phyloP scores from a whole-genome alignment of 2,888 invertebrate genomes.

The Parnassius glacialis region DNA sequence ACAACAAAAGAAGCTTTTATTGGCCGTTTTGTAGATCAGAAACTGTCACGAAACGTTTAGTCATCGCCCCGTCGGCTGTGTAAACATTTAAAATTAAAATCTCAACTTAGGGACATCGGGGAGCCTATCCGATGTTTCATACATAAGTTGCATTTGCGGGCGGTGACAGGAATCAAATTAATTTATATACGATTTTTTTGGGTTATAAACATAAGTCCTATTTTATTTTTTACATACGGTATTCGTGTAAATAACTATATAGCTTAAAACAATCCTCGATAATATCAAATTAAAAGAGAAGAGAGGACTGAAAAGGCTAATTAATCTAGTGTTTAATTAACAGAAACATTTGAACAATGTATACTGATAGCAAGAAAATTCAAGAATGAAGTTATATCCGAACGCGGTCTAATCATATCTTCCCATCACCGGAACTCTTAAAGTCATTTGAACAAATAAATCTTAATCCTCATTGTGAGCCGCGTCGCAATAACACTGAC shows the following conservation, averaged over 20 bases:
- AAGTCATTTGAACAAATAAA: slow-evolving; percentile 75
- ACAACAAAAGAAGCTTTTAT: slow-evolving; percentile 67
- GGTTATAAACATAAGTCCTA: too few relatives aligned
- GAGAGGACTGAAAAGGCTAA: too few relatives aligned
- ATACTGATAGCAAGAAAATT: slow-evolving; percentile 32
- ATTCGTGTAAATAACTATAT: too few relatives aligned
- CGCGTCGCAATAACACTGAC: slow-evolving; percentile 66
- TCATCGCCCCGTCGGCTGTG: slow-evolving; percentile 65
- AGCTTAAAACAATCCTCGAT: too few relatives aligned
- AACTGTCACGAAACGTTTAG: slow-evolving; percentile 67
- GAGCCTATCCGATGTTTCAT: slow-evolving; percentile 11
- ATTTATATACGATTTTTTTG: too few relatives aligned
- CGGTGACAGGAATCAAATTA: too few relatives aligned
- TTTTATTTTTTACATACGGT: too few relatives aligned
- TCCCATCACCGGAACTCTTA: slow-evolving; percentile 45
- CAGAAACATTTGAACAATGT: background rate
- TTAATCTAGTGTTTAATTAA: too few relatives aligned
- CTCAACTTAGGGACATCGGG: slow-evolving; percentile 29
- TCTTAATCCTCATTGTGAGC: slow-evolving; percentile 68
- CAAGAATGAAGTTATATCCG: slow-evolving; percentile 34
- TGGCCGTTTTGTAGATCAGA: slow-evolving; percentile 71
- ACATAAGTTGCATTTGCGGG: background rate
- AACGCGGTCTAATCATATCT: slow-evolving; percentile 35
- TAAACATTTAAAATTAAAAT: slow-evolving; percentile 54
- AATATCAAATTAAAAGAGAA: too few relatives aligned